Evolutionary conservation across 2,888 invertebrate species (phyloP), one percentile per base, ranked within the genome.

Genomic region (Synanthedon andrenaeformis): DNA sequence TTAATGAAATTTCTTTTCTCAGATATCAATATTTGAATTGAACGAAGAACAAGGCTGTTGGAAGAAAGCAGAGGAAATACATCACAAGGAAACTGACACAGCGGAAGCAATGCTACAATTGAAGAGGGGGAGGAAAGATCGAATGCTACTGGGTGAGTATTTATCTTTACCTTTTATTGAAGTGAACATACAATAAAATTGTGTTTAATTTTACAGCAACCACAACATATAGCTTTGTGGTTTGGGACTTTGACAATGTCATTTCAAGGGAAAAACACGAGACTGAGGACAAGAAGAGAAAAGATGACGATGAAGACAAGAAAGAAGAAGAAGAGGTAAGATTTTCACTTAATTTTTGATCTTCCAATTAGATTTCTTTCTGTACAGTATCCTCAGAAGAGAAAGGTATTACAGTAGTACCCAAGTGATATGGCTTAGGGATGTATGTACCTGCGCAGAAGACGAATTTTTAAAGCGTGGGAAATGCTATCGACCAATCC

Each of bases 41-140:
- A 86, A 89, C n/a, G 85, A 80, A 12, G 87, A 84, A 13, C 79
- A 88, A 19, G 72, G 73, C n/a, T 72, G 70, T 54, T 95, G 95
- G 95, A 79, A 83, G 12, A 89, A 91, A 56, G 76, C 88, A 3
- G 80, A 89, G 55, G 90, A 91, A 53, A 76, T 95, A 42, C 89
- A 90, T 0, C 90, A 93, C 54, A 88, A 89, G 45, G 89, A 90
- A 62, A 93, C 92, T 14, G 94, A 95, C 56, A 90, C 91, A 0
- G 91, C 90, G 17, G 95, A 95, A 72, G 91, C 91, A 51, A 86
- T 96, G 72, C 82, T 96, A 50, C 96, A 96, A 72, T 78, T 98
- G 53, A 95, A 95, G 69, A 79, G 97, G 49, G 95, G 96, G 59
- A 92, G 92, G 64, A 91, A 94, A 53, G 96, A 96, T 72, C 90